Evolutionary conservation across 2,888 invertebrate species (phyloP).

Genomic region (Scotopteryx bipunctaria): DNA sequence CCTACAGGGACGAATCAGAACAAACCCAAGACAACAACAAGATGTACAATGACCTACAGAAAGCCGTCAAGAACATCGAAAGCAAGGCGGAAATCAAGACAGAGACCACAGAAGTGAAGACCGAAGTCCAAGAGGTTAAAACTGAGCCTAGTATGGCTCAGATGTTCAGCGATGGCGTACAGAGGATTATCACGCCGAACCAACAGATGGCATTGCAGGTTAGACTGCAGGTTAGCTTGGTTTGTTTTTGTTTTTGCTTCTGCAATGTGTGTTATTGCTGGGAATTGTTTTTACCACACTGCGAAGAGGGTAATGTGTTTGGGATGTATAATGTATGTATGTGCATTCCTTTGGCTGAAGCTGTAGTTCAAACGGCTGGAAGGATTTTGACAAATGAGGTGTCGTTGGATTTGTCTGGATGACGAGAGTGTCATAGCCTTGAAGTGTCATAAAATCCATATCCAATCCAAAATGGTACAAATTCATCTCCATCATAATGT

Average conservation of each 20-base stretch:
- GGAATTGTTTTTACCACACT: no score
- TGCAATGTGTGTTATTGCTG: constrained; percentile 1
- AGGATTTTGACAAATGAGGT: no score
- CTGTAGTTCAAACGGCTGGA: no score
- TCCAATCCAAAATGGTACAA: no score
- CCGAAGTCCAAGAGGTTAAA: constrained; percentile 56
- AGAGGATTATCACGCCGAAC: constrained; percentile 62
- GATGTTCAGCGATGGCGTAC: constrained; percentile 62
- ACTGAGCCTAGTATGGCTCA: constrained; percentile 50
- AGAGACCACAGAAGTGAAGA: constrained; percentile 59
- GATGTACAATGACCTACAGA: constrained; percentile 68
- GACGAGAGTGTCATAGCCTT: no score
- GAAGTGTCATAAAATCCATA: no score
- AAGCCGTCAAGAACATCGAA: constrained; percentile 70
- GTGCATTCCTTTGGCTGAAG: no score
- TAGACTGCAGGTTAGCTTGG: constrained; percentile 24
- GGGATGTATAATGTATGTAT: no score
- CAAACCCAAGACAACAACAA: constrained; percentile 62
- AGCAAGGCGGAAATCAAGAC: constrained; percentile 59
- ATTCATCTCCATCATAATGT: no score
- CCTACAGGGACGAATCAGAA: constrained; percentile 61
- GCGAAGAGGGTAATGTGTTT: no score
- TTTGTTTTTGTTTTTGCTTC: constrained; percentile 11
- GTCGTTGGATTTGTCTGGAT: no score
- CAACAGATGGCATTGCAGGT: constrained; percentile 73